Conservation (phyloP, 2,797 vertebrate genomes). For the Coendou prehensilis region DNA sequence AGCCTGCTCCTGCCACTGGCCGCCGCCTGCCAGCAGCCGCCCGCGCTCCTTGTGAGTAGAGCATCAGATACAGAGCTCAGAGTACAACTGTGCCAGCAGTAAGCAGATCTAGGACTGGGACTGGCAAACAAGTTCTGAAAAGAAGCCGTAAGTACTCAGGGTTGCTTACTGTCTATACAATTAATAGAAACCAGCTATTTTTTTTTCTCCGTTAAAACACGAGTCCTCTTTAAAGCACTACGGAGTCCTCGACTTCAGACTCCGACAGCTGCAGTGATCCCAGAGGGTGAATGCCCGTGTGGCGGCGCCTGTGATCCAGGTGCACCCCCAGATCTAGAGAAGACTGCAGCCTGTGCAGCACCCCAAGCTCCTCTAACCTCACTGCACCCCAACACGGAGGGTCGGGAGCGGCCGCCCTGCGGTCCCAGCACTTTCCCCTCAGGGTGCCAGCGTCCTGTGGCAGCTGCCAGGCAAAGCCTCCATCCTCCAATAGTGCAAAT, state of each 20-base stretch:
- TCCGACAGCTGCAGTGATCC: constrained; percentile 93
- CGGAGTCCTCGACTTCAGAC: constrained; percentile 92
- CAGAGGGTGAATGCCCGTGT: constrained; percentile 90
- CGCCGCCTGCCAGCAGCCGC: constrained; percentile 89
- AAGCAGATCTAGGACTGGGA: constrained; percentile 96
- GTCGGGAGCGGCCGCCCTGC: neutral
- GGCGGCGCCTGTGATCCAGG: constrained; percentile 92
- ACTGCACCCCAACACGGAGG: neutral
- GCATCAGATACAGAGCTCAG: constrained; percentile 92
- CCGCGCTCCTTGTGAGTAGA: constrained; percentile 90
- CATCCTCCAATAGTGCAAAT: constrained; percentile 95
- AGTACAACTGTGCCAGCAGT: constrained; percentile 99
- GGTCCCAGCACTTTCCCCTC: constrained; percentile 91
- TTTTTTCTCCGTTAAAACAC: constrained; percentile 90
- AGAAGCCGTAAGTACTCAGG: constrained; percentile 94
- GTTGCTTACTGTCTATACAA: constrained; percentile 94
- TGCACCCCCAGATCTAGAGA: constrained; percentile 90
- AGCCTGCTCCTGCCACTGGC: constrained; percentile 90
- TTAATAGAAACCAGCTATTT: constrained; percentile 99
- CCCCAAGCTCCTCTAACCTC: neutral
- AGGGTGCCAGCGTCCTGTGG: constrained; percentile 87
- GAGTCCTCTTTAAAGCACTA: constrained; percentile 93
- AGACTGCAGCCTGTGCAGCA: constrained; percentile 80
- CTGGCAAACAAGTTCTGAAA: constrained; percentile 94
- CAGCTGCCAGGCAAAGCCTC: constrained; percentile 87